Evolutionary conservation across 2,888 invertebrate species (phyloP), one percentile per base, ranked within the genome.

Genomic region (Eudasyphora cyanicolor): DNA sequence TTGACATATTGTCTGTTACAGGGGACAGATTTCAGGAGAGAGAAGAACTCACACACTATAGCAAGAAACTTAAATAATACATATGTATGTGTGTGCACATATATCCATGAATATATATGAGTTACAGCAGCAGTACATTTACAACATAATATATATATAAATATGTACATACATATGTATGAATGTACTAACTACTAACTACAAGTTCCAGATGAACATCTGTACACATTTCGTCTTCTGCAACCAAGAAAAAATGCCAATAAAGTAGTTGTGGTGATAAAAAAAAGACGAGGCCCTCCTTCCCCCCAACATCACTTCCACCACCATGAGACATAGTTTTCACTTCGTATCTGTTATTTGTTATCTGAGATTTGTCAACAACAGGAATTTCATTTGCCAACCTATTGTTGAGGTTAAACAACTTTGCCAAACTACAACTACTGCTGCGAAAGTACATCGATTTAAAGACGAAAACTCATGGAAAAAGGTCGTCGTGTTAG

Each of bases 1-100:
- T 60, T 73, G 73, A 73, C 73, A 73, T 73, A 73, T 73, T 73
- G 73, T 27, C 38, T 60, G 42, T 60, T 73, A 57, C 57, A 51
- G 21, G 27, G 14, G 42, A 57, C 17, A 45, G 38, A 42, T 21
- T 57, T 57, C 14, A 1, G 4, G 27, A 57, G 24, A 10, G 27
- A 27, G 27, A 57, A 24, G 14, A 57, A 29, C 69, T 29, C 17
- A 35, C n/a, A 12, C 45, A 8, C 45, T 45, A 45, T 8, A 45
- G 14, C 27, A 57, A 14, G 12, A n/a, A 67, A 2, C 21, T 24
- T n/a, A 45, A 38, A 38, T 38, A 38, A 38, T 1, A 45, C 27
- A 49, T 49, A 69, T 29, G n/a, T 8, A 45, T 21, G 21, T 24
- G 19, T 12, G 27, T n/a, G 24, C 0, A 45, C 69, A 49, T 3